Conservation (phyloP, 2,888 invertebrate species). For the Calameuta pallipes region DNA sequence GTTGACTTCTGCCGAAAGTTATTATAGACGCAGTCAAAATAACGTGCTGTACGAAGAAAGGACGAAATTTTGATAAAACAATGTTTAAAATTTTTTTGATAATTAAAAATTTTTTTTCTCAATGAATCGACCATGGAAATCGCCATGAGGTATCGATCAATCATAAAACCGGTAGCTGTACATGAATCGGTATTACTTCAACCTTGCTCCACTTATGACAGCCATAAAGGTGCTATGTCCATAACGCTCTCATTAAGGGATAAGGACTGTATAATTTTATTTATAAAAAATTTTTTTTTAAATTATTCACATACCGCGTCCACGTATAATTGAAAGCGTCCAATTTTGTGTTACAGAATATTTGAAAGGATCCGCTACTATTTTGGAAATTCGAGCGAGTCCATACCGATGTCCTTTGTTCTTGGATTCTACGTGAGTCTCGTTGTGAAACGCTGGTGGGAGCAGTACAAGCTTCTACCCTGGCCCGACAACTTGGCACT, state of each 20-base stretch:
- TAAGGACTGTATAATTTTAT: not conserved
- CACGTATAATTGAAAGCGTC: not conserved
- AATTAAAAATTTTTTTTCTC: not conserved
- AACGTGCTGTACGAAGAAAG: no score
- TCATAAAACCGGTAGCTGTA: slow-evolving; percentile 4
- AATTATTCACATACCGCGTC: not conserved
- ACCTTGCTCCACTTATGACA: slow-evolving; percentile 31
- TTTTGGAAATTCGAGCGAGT: slow-evolving; percentile 88
- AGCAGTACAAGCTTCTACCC: slow-evolving; percentile 90
- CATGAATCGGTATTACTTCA: slow-evolving; percentile 6
- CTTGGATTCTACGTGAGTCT: slow-evolving; percentile 94
- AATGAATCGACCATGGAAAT: not conserved
- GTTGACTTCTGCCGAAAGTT: no score
- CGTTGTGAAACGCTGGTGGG: slow-evolving; percentile 95
- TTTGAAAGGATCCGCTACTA: slow-evolving; percentile 89
- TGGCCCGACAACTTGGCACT: slow-evolving; percentile 95
- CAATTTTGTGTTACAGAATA: slow-evolving; percentile 72
- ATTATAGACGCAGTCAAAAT: no score
- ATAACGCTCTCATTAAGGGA: not conserved
- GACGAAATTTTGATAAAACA: no score
- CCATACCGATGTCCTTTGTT: slow-evolving; percentile 95
- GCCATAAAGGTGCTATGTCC: slow-evolving; percentile 4
- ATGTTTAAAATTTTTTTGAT: not conserved
- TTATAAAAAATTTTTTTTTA: not conserved
- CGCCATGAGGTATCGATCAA: not conserved